Base-by-base conservation (phyloP, 2,888 invertebrate species). In the Poecilobothrus nobilitatus region DNA sequence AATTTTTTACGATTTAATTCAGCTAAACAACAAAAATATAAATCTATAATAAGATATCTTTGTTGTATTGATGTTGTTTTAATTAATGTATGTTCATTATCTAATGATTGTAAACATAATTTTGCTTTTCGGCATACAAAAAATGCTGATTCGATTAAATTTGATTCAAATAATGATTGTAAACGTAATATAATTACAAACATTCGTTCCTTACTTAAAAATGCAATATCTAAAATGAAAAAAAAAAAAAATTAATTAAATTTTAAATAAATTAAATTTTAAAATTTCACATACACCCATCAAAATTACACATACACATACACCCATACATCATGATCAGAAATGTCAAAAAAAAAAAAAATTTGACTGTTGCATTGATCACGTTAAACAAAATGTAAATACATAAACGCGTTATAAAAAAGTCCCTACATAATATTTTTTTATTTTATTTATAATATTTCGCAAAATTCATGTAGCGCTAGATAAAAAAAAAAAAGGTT, bases 61-160 rank as follows among this genome's bases (percentile, higher is more conserved):
- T 87, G 86, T 70, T 83, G 81, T 71, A 81, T 77, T 1, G 81
- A 80, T 27, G 81, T 80, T 73, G 79, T 79, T 69, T 81, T 75
- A 68, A 74, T 72, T 4, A 72, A 34, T 21, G 62, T n/a, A 67
- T 71, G 71, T 5, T 68, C 62, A n/a, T 27, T n/a, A 18, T 63
- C 61, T 2, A 70, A 68, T 10, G 20, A n/a, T 70, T 79, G 77
- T 68, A 81, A 77, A 69, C 79, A 82, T 68, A 76, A 77, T 74
- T 81, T 77, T 67, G 80, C 81, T 68, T 85, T 84, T 65, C 84
- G 84, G 63, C 85, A 85, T 74, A 87, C 82, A 77, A 84, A 84
- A 68, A 87, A 80, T 70, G 87, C 87, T 72, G 87, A 80, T 77
- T 86, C 86, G 80, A 86, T 86, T 79, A 87, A 87, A 63, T 63